phyloP scores from a whole-genome alignment of 2,888 invertebrate genomes.

The Scaptomyza parva region DNA sequence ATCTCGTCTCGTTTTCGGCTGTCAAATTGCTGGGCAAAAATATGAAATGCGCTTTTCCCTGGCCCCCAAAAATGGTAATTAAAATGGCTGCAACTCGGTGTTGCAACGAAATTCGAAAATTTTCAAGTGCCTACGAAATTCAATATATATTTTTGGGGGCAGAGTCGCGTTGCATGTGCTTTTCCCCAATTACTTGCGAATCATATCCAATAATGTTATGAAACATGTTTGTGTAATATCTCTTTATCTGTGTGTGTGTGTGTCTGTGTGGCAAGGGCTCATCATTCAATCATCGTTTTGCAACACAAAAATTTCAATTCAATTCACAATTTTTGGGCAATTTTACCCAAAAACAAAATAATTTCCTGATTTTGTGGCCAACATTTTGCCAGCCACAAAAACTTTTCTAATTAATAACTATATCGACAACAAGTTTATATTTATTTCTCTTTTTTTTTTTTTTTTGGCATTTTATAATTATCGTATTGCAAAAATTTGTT shows the following conservation, averaged over 20 bases:
- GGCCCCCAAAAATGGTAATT: constrained; percentile 61
- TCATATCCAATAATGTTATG: constrained; percentile 43
- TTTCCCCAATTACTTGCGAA: constrained; percentile 73
- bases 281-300: constrained; percentile 22
- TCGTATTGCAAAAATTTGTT: constrained; percentile 45
- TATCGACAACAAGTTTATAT: constrained; percentile 19
- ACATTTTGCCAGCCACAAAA: constrained; percentile 27
- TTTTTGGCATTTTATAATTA: constrained; percentile 27
- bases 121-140: constrained; percentile 51
- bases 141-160: constrained; percentile 30
- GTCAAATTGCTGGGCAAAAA: constrained; percentile 65
- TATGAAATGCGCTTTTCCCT: constrained; percentile 55
- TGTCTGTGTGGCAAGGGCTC: constrained; percentile 24
- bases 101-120: constrained; percentile 46
- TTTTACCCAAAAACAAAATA: constrained; percentile 41
- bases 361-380: constrained; percentile 36
- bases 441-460: constrained; percentile 9
- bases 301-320: constrained; percentile 27
- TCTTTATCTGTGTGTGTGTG: background rate
- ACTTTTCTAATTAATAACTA: constrained; percentile 74
- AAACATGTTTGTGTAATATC: constrained; percentile 38
- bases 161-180: constrained; percentile 63
- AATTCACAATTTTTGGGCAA: constrained; percentile 24
- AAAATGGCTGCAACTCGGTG: constrained; percentile 61
- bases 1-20: constrained; percentile 47